These are phyloP conservation scores for Otus scops DNA, from an alignment of 2,797 vertebrate genomes.

Conservation along the genomic window DNA sequence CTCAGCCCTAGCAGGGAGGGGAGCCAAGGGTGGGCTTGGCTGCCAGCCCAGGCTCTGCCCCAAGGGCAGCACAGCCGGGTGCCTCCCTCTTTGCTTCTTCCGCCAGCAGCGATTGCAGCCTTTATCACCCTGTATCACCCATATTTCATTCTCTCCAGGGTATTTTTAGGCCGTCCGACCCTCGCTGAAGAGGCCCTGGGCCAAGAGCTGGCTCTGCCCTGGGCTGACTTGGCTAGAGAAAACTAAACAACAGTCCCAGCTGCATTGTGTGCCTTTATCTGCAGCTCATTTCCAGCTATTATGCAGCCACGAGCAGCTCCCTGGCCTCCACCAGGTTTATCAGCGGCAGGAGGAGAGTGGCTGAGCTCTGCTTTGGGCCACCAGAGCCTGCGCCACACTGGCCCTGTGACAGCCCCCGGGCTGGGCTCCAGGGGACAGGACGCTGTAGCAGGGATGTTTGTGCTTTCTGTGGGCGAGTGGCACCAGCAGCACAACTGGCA, in stretches of 20 bases:
- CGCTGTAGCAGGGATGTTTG: not conserved
- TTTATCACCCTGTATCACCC: slow-evolving; percentile 9
- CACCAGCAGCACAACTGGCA: not conserved
- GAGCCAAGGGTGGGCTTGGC: not conserved
- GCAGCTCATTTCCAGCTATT: slow-evolving; percentile 61
- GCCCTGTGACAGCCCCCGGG: not conserved
- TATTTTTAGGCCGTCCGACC: slow-evolving; percentile 49
- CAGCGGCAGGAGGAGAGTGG: not conserved
- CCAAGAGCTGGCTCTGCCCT: not conserved
- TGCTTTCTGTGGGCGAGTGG: not conserved
- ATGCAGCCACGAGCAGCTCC: not conserved
- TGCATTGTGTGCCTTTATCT: slow-evolving; percentile 51
- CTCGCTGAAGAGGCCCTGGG: not conserved
- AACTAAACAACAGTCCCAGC: not conserved
- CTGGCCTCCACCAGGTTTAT: not conserved
- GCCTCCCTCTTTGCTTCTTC: slow-evolving; percentile 44
- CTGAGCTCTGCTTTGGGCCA: not conserved
- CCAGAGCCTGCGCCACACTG: rapidly evolving
- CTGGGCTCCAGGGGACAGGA: not conserved
- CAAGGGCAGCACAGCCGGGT: not conserved
- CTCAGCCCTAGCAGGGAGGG: not conserved
- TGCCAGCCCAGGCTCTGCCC: not conserved
- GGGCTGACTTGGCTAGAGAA: not conserved
- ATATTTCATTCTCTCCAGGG: slow-evolving; percentile 26
- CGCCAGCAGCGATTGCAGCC: not conserved